Evolutionary conservation across 2,797 vertebrate genomes (phyloP), one percentile per base, ranked within the genome.

Genomic region (Bovichtus variegatus): DNA sequence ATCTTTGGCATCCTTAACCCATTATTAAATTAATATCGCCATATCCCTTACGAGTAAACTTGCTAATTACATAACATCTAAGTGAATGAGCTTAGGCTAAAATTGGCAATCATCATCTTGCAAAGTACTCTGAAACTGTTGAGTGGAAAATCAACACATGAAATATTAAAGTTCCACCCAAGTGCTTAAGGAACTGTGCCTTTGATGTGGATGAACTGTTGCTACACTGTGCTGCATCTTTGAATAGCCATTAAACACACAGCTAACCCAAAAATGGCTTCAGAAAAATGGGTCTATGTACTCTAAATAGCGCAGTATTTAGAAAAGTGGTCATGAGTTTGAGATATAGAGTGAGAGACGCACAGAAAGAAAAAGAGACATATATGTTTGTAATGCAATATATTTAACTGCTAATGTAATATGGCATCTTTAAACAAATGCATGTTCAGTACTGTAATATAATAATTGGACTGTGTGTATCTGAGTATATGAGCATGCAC

Each of bases 81-180:
- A 80, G 64, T 9, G 54, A 81, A 82, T 31, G 53, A 76, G 61
- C 64, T 70, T 3, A 9, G 36, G 50, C 64, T 80, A 80, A 81
- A 90, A 66, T 69, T 82, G 78, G 66, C 21, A 66, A 21, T 70
- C 69, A 59, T 77, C 75, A 19, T 85, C 71, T 74, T 74, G 65
- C 60, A 60, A 75, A 78, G 83, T 79, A 68, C 44, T 80, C 60
- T 57, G 60, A 82, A 87, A 71, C 71, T 58, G 73, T 74, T 75
- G 51, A 81, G 77, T 82, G 71, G 68, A 86, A 88, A 92, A 84
- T 72, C 75, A 80, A 81, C 75, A 65, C 71, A 88, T 93, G 59
- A 92, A 91, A 91, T 89, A 91, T 93, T 92, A 71, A 91, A 83
- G 13, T 71, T 84, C 62, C 63, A 67, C 65, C 74, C 50, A 43